Base-by-base conservation (phyloP, 2,888 invertebrate species). In the Xestia xanthographa region DNA sequence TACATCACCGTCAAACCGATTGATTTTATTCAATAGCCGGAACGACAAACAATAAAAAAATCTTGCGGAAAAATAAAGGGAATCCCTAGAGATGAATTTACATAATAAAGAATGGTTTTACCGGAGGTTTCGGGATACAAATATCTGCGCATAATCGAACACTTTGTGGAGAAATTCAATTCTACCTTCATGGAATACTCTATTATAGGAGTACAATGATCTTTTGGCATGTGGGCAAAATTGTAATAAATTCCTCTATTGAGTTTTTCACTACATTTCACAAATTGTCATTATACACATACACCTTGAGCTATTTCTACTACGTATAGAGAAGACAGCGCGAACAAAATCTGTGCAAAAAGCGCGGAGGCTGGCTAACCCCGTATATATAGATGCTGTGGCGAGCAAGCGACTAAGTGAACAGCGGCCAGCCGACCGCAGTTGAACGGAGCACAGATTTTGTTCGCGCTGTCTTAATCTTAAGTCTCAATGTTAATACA, bases 101-200 rank as follows among this genome's bases (percentile, higher is more conserved):
- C 92, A 93, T 94, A 92, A 92, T 94, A 92, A 93, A 92, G 87
- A 89, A 89, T 86, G 90, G 90, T 90, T 90, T 91, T 85, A 81
- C 89, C 88, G 85, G 90, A 91, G 90, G 92, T 92, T 91, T 90
- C 11, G 85, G 89, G 88, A 91, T 90, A 93, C 92, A 94, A 93
- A 93, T 93, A 92, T 92, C 91, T 91, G 86, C 83, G 92, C 88
- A 93, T 93, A 94, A 94, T 92, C 92, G 91, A 91, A 88, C 90
- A 91, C 86, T 93, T 91, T 92, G 88, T 87, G 89, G 88, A 87
- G 83, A 87, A 92, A 93, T 93, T 92, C 92, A 92, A 92, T 92
- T 93, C 84, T 43, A 60, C 45, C 65, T 48, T 26, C 58, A 11
- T 60, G 53, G 67, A 89, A 89, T 91, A 90, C 17, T 62, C n/a